Evolutionary conservation across 1,140 invertebrate genomes (phyloP).

Genomic region (Cataglyphis hispanica): DNA sequence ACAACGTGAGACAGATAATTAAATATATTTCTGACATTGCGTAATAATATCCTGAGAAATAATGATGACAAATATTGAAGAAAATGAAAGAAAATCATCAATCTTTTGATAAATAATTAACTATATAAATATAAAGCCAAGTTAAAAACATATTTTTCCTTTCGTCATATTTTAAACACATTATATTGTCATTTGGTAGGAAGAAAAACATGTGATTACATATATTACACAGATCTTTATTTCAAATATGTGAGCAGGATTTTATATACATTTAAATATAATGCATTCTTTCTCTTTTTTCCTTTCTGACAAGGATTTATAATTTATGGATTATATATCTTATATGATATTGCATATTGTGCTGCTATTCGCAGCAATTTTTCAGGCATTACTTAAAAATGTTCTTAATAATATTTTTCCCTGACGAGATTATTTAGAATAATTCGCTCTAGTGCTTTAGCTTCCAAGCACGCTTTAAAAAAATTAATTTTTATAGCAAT

Average conservation of each 20-base stretch:
- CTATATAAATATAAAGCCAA: not conserved
- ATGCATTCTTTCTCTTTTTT: slow-evolving; percentile 1
- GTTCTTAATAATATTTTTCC: slow-evolving; percentile 52
- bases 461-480: not conserved
- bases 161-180: slow-evolving; percentile 5
- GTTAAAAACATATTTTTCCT: not conserved
- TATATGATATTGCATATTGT: slow-evolving; percentile 8
- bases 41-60: not conserved
- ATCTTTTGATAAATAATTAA: not conserved
- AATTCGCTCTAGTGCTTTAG: slow-evolving; percentile 21
- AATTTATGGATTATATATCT: slow-evolving; percentile 4
- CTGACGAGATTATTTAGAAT: slow-evolving; percentile 56
- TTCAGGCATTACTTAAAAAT: slow-evolving; percentile 35
- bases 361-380: not conserved
- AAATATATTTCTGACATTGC: not conserved
- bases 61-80: no score
- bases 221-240: slow-evolving; percentile 35
- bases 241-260: slow-evolving; percentile 41
- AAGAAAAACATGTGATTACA: not conserved
- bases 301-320: slow-evolving; percentile 13
- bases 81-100: no score
- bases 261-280: slow-evolving; percentile 51
- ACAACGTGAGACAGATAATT: slow-evolving; percentile 25
- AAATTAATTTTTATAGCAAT: slow-evolving; percentile 35
- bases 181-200: not conserved